Evolutionary conservation across 2,888 invertebrate species (phyloP), one percentile per base, ranked within the genome.

Genomic region (Pocota personata): DNA sequence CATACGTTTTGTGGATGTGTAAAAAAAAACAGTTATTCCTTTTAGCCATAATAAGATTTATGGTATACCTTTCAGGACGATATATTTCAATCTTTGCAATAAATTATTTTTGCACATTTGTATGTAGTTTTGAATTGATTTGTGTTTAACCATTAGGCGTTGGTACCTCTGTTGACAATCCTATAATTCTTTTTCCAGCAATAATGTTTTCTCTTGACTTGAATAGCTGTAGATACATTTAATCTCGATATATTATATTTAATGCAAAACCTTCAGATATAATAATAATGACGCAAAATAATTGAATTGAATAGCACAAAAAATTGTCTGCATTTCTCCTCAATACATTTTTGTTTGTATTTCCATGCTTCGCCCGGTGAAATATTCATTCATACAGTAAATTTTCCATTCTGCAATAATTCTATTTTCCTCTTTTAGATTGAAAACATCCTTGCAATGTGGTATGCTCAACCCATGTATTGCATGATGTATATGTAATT

Each of bases 381-480:
- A 66, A 48, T 37, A 58, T 46, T 66, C 64, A 72, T 37, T 72
- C 79, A 57, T 66, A 64, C 64, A 79, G 64, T 79, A 48, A 58
- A 58, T 58, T 21, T 64, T 58, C 19, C 72, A 10, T 72, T 64
- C 40, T 48, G 27, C 37, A 40, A 50, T 24, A 66, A 50, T 66
- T 40, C 37, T 12, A 50, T 72, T 72, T 71, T 27, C 40, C 24
- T 57, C 35, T 71, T 67, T 60, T 40, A 21, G 52, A 40, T 43
- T 57, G 24, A 30, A 60, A 69, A 60, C 37, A 48, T 62, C 62
- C 62, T 55, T 55, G 10, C 71, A 71, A 37, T 67, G n/a, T 57
- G 10, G 8, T 57, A 35, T 16, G 2, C 12, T 19, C 58, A 21
- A 37, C 6, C 7, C 3, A 21, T 58, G 6, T 35, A 19, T 16